phyloP scores from a whole-genome alignment of 2,888 invertebrate genomes.

The Meghimatium bilineatum region DNA sequence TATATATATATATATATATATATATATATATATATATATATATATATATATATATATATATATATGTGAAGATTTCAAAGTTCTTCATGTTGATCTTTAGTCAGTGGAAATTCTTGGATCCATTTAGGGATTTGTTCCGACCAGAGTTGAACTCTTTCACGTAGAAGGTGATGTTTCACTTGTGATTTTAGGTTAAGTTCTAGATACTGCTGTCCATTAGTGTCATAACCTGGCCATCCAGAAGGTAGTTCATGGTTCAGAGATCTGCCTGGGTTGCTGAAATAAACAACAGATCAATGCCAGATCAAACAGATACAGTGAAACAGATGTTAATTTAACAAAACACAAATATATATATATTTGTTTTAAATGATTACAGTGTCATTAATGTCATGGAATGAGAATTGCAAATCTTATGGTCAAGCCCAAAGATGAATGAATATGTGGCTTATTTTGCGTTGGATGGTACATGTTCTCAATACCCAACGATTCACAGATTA shows the following conservation, averaged over 20 bases:
- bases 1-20: too few species aligned
- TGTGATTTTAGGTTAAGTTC: conserved; percentile 7
- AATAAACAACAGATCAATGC: neutral
- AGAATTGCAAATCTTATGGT: too few species aligned
- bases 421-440: too few species aligned
- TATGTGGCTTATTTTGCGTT: too few species aligned
- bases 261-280: conserved; percentile 24
- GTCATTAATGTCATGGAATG: too few species aligned
- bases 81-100: neutral
- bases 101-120: conserved; percentile 21
- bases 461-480: too few species aligned
- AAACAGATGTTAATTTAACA: neutral
- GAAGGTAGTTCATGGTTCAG: conserved; percentile 14
- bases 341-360: neutral
- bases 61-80: neutral
- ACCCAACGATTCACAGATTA: too few species aligned
- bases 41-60: too few species aligned
- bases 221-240: conserved; percentile 19
- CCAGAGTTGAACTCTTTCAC: conserved; percentile 18
- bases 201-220: conserved; percentile 10
- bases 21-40: too few species aligned
- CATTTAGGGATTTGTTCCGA: conserved; percentile 28
- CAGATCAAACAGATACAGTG: neutral
- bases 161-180: neutral
- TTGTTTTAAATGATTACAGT: neutral